Percentiles rank a stretch among this genome's conserved stretches.
phyloP scores from a whole-genome alignment of 2,797 vertebrate species.

The Adrianichthys oophorus region DNA sequence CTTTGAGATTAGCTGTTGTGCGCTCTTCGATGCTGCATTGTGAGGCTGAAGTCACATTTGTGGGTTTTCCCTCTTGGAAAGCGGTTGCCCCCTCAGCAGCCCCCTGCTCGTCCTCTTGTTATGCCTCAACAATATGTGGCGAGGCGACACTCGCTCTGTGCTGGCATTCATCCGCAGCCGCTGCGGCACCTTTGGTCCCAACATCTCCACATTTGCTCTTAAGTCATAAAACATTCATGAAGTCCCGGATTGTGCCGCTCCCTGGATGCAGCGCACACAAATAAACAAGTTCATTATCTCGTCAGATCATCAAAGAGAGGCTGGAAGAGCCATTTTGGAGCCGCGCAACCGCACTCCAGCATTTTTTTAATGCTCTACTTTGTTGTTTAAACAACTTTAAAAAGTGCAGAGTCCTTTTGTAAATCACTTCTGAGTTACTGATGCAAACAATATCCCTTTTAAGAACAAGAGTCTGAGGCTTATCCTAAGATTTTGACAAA shows the following conservation, averaged over 20 bases:
- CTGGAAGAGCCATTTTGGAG: slow-evolving; percentile 24
- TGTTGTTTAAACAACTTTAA: slow-evolving; percentile 23
- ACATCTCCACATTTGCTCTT: slow-evolving; percentile 54
- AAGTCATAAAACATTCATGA: slow-evolving; percentile 70
- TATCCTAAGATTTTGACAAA: slow-evolving; percentile 29
- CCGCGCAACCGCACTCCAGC: slow-evolving; percentile 14
- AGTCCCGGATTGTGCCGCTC: slow-evolving; percentile 45
- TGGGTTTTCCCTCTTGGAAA: background rate
- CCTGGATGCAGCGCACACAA: slow-evolving; percentile 40
- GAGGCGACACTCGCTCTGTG: slow-evolving; percentile 19
- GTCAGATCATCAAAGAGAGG: slow-evolving; percentile 50
- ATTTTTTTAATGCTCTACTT: slow-evolving; percentile 9
- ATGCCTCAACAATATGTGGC: slow-evolving; percentile 30
- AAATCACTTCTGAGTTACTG: slow-evolving; percentile 2
- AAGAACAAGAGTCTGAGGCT: slow-evolving; percentile 5
- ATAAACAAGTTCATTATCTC: slow-evolving; percentile 69
- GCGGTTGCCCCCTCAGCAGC: slow-evolving; percentile 62
- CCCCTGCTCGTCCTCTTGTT: slow-evolving; percentile 31
- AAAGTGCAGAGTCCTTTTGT: slow-evolving; percentile 20
- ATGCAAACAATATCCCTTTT: slow-evolving; percentile 4
- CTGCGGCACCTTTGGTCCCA: slow-evolving; percentile 31
- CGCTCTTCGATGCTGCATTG: no score
- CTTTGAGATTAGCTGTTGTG: no score
- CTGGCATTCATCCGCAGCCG: slow-evolving; percentile 36
- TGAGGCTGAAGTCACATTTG: no score